A percentile compares a stretch with the other conserved stretches of the same genome.
phyloP scores from a whole-genome alignment of 2,888 invertebrate species.

The Andrena bicolor region DNA sequence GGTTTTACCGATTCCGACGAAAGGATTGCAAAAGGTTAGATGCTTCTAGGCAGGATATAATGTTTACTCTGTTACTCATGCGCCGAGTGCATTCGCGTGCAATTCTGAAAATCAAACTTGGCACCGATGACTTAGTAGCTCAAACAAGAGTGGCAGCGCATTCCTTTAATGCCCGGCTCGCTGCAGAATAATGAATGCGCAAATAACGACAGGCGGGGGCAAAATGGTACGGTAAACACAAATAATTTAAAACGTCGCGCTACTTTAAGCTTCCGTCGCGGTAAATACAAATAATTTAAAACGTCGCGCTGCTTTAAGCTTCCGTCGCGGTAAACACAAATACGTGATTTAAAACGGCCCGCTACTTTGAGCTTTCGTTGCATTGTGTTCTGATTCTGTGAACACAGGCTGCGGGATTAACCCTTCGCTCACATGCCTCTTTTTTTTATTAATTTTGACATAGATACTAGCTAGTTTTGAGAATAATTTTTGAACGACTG shows the following conservation, averaged over 20 bases:
- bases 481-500: too few species aligned
- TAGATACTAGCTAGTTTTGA: too few species aligned
- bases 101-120: neutral
- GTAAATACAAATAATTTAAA: too few species aligned
- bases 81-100: slow-evolving; percentile 6
- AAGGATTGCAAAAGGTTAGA: neutral
- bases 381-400: too few species aligned
- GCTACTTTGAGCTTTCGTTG: too few species aligned
- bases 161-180: neutral
- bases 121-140: neutral
- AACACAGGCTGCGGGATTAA: too few species aligned
- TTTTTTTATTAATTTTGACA: too few species aligned
- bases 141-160: neutral
- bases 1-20: slow-evolving; percentile 9
- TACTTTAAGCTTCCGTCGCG: neutral
- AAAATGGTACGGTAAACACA: neutral
- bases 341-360: too few species aligned
- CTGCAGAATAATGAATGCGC: slow-evolving; percentile 16
- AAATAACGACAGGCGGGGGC: neutral
- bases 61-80: slow-evolving; percentile 21
- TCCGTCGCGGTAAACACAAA: too few species aligned
- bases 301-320: too few species aligned
- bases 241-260: neutral
- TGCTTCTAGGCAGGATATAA: neutral
- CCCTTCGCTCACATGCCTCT: too few species aligned